Base-by-base conservation (phyloP, 2,797 vertebrate genomes). In the Paramormyrops hopkinsi region DNA sequence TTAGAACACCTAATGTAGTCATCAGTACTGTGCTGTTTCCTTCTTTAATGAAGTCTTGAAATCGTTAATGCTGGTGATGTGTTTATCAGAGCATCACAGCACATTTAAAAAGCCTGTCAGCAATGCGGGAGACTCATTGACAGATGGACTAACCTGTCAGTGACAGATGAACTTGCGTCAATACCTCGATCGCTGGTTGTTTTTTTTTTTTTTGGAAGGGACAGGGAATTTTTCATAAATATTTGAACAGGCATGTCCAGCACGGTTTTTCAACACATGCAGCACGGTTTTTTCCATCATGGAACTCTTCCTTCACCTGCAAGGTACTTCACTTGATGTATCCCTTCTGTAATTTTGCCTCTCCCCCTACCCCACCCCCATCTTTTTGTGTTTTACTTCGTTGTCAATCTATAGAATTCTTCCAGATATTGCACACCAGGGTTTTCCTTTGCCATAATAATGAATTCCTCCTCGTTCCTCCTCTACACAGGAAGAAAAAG, bases 61-160 rank as follows among this genome's bases (percentile, higher is more conserved):
- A 4, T 62, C 11, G 62, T 59, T 65, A 17, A 65, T 33, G 41
- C 53, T 46, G 37, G 54, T 46, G 86, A 88, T 46, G 54, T 87
- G n/a, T 48, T 87, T 65, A 88, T 88, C 56, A 46, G 19, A 22
- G 37, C 54, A 48, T 44, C 37, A 25, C n/a, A 37, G 33, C 37
- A 65, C 56, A n/a, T 88, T 17, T 11, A 25, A 88, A 53, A 86
- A 54, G 50, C 25, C 33, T 86, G 50, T 37, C 51, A 56, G 50
- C n/a, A 25, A 46, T 29, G 3, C 33, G 17, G 54, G 33, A 59
- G 41, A 87, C 53, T 37, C 29, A 87, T 17, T 87, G 85, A 87
- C 29, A 59, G 85, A 59, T 62, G 54, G 86, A 87, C 86, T 62
- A 59, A 44, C 54, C 53, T 87, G 86, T 44, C 86, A 59, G 54